Evolutionary conservation across 1,140 invertebrate species (phyloP), one percentile per base, ranked within the genome.

Genomic region (Tetranychus urticae): DNA sequence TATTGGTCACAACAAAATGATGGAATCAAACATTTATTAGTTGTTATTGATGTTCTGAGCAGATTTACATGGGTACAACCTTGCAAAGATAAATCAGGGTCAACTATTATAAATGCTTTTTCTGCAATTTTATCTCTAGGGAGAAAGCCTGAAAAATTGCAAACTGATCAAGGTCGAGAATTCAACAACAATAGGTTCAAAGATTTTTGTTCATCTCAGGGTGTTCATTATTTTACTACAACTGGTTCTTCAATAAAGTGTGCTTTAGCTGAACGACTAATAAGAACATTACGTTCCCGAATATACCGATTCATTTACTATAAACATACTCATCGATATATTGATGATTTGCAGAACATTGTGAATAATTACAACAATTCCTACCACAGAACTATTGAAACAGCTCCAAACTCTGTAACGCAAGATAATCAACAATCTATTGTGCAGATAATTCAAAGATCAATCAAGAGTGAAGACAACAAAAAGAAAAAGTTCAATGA

Each of bases 201-300:
- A 62, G 37, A 47, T 33, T 57, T 70, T 35, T 64, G 73, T 66
- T 63, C 64, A 59, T 36, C 59, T 69, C 36, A 67, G 68, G 63
- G 67, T 14, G 71, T 76, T 54, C 70, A 74, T 65, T 66, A 74
- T 63, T 76, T 74, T 65, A 71, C 66, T 2, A 73, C 73, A 35
- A 70, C 66, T 58, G 66, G 65, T 42, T 33, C 36, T 52, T 31
- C 34, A 5, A 35, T 56, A 10, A 78, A 77, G 69, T 73, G 72
- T n/a, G 68, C 69, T 31, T 69, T 74, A 52, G 70, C 70, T 52
- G 75, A 76, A 68, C 54, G 74, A 60, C 72, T 75, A 56, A 74
- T 73, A 66, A 63, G 71, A 63, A 76, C 71, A 14, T 60, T 77
- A 56, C 76, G 48, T 31, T n/a, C n/a, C 2, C 3, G 48, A 52